Base-by-base conservation (phyloP, 1,140 invertebrate species). In the Sycobia sp. region DNA sequence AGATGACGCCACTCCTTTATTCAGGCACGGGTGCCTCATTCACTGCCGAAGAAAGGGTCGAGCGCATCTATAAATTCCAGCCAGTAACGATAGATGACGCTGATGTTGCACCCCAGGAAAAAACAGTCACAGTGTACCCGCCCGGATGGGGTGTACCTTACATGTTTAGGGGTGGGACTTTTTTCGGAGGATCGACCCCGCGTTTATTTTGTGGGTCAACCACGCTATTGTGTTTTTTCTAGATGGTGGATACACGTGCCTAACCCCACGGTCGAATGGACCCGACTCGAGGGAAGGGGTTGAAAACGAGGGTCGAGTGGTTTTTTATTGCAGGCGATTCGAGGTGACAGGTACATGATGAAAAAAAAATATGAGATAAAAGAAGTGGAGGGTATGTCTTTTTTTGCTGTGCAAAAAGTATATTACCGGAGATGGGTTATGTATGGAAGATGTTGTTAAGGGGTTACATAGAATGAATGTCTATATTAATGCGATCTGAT, bases 1-100 rank as follows among this genome's bases (percentile, higher is more conserved):
- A 70, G 74, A 73, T 76, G 72, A 67, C 71, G 68, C 62, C 62
- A 32, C 5, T 2, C 3, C 25, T 2, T 34, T 18, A 3, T 64
- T 50, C 23, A n/a, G 11, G 1, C 4, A n/a, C 41, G 1, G 11
- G 0, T 13, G n/a, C 18, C 47, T 32, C 20, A 18, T n/a, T 9
- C 56, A 23, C 43, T 11, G 2, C 23, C 7, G 2, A 14, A 41
- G 41, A 44, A 64, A 57, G 27, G 14, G 8, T 50, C n/a, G 32
- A 43, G 11, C 29, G 22, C 16, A 29, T 14, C 23, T 9, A 18
- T 4, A n/a, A 51, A 64, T 57, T 64, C 46, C 13, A 57, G 34
- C 18, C 20, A 44, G 38, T 27, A 27, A 43, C 62, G 54, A 27
- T 20, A 64, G 62, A 64, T 64, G 62, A 34, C 62, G 62, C 54